Percentiles rank a stretch among this genome's conserved stretches.
Conservation (phyloP, 2,113 vertebrate species). For the Petrocephalus zakoni region DNA sequence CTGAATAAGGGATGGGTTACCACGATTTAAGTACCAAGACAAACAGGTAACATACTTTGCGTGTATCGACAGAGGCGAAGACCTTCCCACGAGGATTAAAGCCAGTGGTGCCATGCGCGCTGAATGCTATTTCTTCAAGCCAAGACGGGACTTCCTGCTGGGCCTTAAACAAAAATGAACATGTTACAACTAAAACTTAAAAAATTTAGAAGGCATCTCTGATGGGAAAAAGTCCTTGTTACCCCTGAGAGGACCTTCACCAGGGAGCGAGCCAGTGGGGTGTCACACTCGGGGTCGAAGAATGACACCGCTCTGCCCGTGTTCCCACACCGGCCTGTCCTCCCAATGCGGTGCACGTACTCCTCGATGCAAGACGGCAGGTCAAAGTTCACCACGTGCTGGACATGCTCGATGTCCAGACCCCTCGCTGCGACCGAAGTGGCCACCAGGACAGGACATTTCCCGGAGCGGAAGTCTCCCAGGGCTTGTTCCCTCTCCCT, state of each 20-base stretch:
- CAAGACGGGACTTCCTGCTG: conserved; percentile 86
- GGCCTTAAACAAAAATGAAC: conserved; percentile 58
- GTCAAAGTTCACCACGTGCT: conserved; percentile 91
- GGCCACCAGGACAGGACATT: conserved; percentile 79
- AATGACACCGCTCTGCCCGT: conserved; percentile 79
- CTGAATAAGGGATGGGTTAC: neutral
- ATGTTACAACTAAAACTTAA: neutral
- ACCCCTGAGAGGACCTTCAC: conserved; percentile 81
- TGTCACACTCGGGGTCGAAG: conserved; percentile 69
- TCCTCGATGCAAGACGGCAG: conserved; percentile 82
- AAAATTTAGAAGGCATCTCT: neutral
- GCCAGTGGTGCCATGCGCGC: conserved; percentile 36
- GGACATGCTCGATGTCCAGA: conserved; percentile 87
- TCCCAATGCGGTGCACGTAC: conserved; percentile 89
- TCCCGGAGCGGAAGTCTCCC: conserved; percentile 76
- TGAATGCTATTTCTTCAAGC: conserved; percentile 76
- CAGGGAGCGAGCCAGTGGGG: conserved; percentile 64
- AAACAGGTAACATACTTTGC: conserved; percentile 59
- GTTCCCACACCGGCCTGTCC: conserved; percentile 92
- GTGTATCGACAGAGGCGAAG: conserved; percentile 61
- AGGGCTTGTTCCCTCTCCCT: conserved; percentile 80
- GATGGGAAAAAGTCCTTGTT: neutral
- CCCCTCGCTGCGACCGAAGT: conserved; percentile 91
- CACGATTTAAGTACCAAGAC: neutral
- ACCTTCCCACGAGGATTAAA: conserved; percentile 40